phyloP scores from a whole-genome alignment of 2,797 vertebrate species.

The Lagodon rhomboides region DNA sequence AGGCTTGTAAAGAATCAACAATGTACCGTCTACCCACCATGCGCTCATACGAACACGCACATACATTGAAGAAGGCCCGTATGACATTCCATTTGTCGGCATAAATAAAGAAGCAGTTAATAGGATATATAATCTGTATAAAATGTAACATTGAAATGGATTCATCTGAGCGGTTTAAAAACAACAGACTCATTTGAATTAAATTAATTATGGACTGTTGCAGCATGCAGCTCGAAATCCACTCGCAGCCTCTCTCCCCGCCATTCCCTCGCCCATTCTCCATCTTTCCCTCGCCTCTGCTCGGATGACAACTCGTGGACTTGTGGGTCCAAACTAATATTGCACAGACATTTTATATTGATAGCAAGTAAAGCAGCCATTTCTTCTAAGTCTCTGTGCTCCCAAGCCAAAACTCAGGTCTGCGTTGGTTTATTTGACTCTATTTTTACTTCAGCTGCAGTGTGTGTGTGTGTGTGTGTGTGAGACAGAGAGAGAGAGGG shows the following conservation, averaged over 20 bases:
- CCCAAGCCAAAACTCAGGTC: background rate
- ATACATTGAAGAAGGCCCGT: background rate
- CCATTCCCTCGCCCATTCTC: background rate
- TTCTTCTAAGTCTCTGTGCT: constrained; percentile 1
- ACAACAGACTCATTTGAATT: background rate
- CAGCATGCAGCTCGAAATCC: background rate
- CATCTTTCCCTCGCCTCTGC: background rate
- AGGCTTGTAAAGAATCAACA: constrained; percentile 25
- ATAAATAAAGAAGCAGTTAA: background rate
- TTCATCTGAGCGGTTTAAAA: background rate
- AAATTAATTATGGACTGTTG: background rate
- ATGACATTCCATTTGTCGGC: background rate
- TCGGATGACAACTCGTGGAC: constrained; percentile 1
- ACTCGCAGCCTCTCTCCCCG: background rate
- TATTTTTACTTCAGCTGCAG: background rate
- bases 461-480: background rate
- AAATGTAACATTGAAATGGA: background rate
- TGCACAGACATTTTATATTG: constrained; percentile 2
- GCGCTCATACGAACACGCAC: background rate
- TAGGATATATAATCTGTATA: background rate
- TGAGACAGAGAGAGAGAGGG: too few relatives aligned
- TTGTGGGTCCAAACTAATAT: background rate
- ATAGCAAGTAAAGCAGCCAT: background rate
- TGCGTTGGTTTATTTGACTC: background rate
- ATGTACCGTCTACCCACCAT: background rate